These are phyloP conservation scores for Pseudomugil tenellus DNA, from an alignment of 2,797 vertebrate species.

Conservation along the genomic window DNA sequence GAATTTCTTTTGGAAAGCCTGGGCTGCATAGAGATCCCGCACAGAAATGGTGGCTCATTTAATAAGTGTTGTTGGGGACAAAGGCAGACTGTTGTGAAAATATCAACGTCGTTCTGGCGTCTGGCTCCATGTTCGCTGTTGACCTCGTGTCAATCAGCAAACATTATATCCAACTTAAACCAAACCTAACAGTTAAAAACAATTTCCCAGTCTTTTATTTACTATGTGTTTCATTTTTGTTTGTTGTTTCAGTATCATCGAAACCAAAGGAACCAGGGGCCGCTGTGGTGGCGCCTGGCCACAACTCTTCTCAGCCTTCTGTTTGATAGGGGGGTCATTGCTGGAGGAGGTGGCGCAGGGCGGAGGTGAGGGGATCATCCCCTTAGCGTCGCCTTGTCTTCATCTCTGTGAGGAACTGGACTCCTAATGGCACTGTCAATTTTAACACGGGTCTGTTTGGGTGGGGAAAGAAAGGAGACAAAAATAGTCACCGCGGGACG, in stretches of 20 bases:
- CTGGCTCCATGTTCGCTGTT: slow-evolving; percentile 57
- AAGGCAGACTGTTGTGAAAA: slow-evolving; percentile 73
- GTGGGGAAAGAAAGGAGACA: slow-evolving; percentile 37
- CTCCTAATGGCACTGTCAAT: slow-evolving; percentile 80
- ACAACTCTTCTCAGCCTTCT: slow-evolving; percentile 76
- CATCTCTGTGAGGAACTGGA: slow-evolving; percentile 71
- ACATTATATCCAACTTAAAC: slow-evolving; percentile 21
- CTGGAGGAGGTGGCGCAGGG: slow-evolving; percentile 66
- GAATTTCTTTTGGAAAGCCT: slow-evolving; percentile 40
- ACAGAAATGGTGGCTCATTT: slow-evolving; percentile 47
- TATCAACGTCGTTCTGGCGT: slow-evolving; percentile 61
- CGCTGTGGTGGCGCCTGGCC: slow-evolving; percentile 82
- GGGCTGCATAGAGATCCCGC: slow-evolving; percentile 26
- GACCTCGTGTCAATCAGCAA: slow-evolving; percentile 38
- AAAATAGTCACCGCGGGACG: slow-evolving; percentile 82
- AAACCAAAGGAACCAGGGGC: slow-evolving; percentile 86
- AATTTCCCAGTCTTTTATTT: slow-evolving; percentile 23
- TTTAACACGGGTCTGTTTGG: slow-evolving; percentile 80
- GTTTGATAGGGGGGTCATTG: slow-evolving; percentile 75
- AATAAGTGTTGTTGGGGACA: slow-evolving; percentile 53
- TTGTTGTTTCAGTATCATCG: slow-evolving; percentile 80
- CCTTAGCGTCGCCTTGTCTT: slow-evolving; percentile 19
- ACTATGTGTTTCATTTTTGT: slow-evolving; percentile 7
- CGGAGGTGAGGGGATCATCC: slow-evolving; percentile 76
- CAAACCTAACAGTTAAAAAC: slow-evolving; percentile 7